Conservation (phyloP, 2,888 invertebrate genomes). For the Drosophila meridionalis region DNA sequence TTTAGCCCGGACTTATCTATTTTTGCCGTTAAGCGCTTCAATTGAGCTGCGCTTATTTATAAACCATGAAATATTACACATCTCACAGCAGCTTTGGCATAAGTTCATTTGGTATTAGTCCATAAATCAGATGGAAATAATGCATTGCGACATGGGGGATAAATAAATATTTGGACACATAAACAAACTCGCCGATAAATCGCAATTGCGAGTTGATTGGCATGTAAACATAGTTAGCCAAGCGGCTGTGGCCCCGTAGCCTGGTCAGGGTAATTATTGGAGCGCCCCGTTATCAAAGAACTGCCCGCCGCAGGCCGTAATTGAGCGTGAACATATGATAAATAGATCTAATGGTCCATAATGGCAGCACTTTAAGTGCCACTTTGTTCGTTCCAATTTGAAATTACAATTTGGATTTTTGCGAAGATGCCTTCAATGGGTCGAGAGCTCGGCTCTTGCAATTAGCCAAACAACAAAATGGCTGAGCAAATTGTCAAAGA, state of each 20-base stretch:
- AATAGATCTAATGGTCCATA: constrained; percentile 46
- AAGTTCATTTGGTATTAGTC: constrained; percentile 1
- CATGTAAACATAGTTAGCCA: constrained; percentile 48
- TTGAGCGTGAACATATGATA: constrained; percentile 60
- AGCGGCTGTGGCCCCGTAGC: constrained; percentile 1
- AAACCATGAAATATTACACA: not conserved
- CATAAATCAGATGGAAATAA: constrained; percentile 10
- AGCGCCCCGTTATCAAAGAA: constrained; percentile 23
- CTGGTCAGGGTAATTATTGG: constrained; percentile 20
- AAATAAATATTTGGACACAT: constrained; percentile 24
- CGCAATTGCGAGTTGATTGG: constrained; percentile 66
- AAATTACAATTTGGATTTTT: constrained; percentile 40
- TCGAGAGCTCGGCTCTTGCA: constrained; percentile 49
- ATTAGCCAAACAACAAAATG: constrained; percentile 67
- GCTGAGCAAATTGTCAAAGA: constrained; percentile 72
- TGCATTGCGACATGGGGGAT: constrained; percentile 1
- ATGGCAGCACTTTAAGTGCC: constrained; percentile 23
- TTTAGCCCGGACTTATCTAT: not conserved
- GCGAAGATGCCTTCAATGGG: constrained; percentile 48
- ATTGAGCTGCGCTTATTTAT: not conserved
- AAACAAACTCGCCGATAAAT: constrained; percentile 42
- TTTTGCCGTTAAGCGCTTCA: not conserved
- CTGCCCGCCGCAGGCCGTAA: constrained; percentile 28
- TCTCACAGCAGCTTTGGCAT: not conserved
- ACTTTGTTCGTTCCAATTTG: constrained; percentile 11